phyloP scores from a whole-genome alignment of 2,888 invertebrate species.

The Drosophila lacicola region DNA sequence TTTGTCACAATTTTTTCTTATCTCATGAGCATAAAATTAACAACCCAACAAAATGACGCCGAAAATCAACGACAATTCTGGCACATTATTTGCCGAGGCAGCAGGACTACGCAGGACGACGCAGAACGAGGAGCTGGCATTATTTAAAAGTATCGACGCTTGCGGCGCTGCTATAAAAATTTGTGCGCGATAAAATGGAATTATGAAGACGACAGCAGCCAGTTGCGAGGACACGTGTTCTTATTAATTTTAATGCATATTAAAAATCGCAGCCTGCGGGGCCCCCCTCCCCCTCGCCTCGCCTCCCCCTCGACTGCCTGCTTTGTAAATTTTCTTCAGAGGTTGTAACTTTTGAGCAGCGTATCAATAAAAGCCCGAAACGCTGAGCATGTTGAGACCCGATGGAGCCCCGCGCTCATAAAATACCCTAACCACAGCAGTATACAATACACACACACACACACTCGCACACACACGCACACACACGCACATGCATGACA shows the following conservation, averaged over 20 bases:
- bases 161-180: constrained; percentile 74
- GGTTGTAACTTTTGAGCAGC: constrained; percentile 46
- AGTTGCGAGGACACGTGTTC: constrained; percentile 69
- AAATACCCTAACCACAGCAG: constrained; percentile 60
- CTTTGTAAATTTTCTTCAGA: constrained; percentile 12
- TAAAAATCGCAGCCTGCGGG: constrained; percentile 67
- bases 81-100: constrained; percentile 40
- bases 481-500: constrained; percentile 8
- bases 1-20: constrained; percentile 69
- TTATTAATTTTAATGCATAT: constrained; percentile 80
- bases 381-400: constrained; percentile 12
- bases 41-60: constrained; percentile 70
- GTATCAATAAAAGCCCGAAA: constrained; percentile 64
- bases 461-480: constrained; percentile 14
- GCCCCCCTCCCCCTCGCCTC: neutral
- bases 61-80: constrained; percentile 58
- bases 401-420: constrained; percentile 33
- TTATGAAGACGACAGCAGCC: constrained; percentile 55
- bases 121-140: constrained; percentile 29
- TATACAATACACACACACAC: constrained; percentile 26
- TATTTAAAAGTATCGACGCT: constrained; percentile 77
- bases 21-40: constrained; percentile 74
- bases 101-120: constrained; percentile 4
- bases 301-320: neutral
- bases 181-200: constrained; percentile 77